Evolutionary conservation across 2,113 vertebrate species (phyloP), one percentile per base, ranked within the genome.

Genomic region (Sclerurus mexicanus): DNA sequence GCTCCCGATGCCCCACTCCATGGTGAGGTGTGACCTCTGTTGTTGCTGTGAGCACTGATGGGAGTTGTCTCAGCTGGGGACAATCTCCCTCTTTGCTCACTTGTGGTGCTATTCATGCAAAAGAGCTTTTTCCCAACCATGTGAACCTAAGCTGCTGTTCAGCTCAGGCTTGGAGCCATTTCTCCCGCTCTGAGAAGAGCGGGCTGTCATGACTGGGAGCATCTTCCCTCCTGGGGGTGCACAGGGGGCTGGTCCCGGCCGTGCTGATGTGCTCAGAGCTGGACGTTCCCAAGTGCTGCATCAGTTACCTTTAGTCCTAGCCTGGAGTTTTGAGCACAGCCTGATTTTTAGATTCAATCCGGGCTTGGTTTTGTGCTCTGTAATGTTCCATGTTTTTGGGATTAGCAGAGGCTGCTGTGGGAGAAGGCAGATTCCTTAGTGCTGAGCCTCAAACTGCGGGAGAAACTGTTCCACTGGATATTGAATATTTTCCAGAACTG

Each of bases 51-150:
- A 1, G 44, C 19, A 13, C 14, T 42, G 28, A 1, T 28, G 39
- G 4, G 30, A 11, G 27, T 2, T 21, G 40, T 42, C 18, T 16
- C 15, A 8, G 31, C 24, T 23, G 33, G 44, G 7, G 23, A 30
- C 4, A 9, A 22, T 4, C 53, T 6, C 19, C 19, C 37, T 16
- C 1, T 1, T 17, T 1, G 0, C 2, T 22, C 35, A 1, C 3
- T 27, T 30, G 23, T 37, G 2, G 28, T 2, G 75, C 4, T 22
- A 3, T 4, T 15, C 15, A 0, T 2, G 4, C 18, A 7, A 6
- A 13, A 13, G 25, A 19, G 10, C 1, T 53, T 59, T 22, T 58
- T 50, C 8, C 64, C 39, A 14, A 4, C 9, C 24, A 18, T n/a
- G 50, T 42, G 10, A 39, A 3, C 18, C n/a, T 7, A 2, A 9